Evolutionary conservation across 1,140 invertebrate species (phyloP).

Genomic region (Drosophila bocqueti): DNA sequence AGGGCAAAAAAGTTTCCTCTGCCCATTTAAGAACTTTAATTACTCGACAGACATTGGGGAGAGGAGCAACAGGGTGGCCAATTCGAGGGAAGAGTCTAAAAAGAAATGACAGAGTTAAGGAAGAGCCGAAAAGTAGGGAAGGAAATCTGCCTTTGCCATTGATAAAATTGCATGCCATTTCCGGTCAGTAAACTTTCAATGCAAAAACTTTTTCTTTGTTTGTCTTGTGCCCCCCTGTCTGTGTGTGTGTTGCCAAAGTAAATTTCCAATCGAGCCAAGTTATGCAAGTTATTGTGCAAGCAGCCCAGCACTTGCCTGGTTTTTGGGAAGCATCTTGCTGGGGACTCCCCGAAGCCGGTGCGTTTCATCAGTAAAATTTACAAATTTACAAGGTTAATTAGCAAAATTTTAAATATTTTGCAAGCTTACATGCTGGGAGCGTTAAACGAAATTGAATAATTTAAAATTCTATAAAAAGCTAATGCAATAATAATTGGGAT

Average conservation of each 20-base stretch:
- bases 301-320: neutral
- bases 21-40: conserved; percentile 69
- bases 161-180: conserved; percentile 80
- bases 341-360: neutral
- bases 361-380: neutral
- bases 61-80: conserved; percentile 6
- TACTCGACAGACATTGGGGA: conserved; percentile 51
- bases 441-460: too few relatives aligned
- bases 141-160: conserved; percentile 42
- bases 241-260: conserved; percentile 37
- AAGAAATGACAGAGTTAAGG: neutral
- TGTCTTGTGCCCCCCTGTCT: neutral
- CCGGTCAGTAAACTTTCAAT: conserved; percentile 78
- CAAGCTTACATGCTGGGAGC: too few relatives aligned
- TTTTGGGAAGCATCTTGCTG: conserved; percentile 1
- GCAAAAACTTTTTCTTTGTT: conserved; percentile 52
- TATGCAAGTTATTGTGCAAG: conserved; percentile 57
- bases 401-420: neutral
- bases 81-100: neutral
- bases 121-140: neutral
- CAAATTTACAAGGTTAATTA: neutral
- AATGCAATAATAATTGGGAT: too few relatives aligned
- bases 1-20: conserved; percentile 51
- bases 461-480: too few relatives aligned
- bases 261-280: conserved; percentile 56